Evolutionary conservation across 2,888 invertebrate genomes (phyloP).

Genomic region (Parnassius smintheus): DNA sequence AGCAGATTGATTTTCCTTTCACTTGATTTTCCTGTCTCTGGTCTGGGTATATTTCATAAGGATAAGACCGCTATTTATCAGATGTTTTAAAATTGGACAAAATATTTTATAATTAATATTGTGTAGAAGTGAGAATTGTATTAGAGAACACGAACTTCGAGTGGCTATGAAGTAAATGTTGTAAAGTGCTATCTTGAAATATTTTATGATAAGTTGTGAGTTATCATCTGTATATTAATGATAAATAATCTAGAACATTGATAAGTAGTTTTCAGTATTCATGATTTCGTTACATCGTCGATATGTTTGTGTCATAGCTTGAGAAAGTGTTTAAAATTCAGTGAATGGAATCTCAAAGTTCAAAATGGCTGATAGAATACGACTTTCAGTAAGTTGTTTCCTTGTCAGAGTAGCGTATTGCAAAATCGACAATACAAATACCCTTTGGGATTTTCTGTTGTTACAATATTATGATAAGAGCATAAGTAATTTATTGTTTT

Average conservation of each 20-base stretch:
- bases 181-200: constrained; percentile 49
- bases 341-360: constrained; percentile 56
- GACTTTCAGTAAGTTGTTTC: constrained; percentile 61
- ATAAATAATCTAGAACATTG: constrained; percentile 59
- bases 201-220: constrained; percentile 49
- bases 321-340: constrained; percentile 37
- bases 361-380: constrained; percentile 62
- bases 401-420: neutral
- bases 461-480: neutral
- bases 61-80: too few relatives aligned
- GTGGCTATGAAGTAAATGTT: constrained; percentile 16
- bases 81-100: too few relatives aligned
- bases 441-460: neutral
- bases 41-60: too few relatives aligned
- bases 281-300: constrained; percentile 40
- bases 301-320: constrained; percentile 42
- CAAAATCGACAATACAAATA: neutral
- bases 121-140: too few relatives aligned
- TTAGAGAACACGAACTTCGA: too few relatives aligned
- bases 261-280: constrained; percentile 58
- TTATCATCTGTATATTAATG: constrained; percentile 52
- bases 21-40: too few relatives aligned
- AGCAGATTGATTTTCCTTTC: too few relatives aligned
- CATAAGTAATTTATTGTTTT: constrained; percentile 31
- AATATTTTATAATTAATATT: too few relatives aligned